These are phyloP conservation scores for Hirundo rustica DNA, from an alignment of 2,797 vertebrate species.

Conservation along the genomic window DNA sequence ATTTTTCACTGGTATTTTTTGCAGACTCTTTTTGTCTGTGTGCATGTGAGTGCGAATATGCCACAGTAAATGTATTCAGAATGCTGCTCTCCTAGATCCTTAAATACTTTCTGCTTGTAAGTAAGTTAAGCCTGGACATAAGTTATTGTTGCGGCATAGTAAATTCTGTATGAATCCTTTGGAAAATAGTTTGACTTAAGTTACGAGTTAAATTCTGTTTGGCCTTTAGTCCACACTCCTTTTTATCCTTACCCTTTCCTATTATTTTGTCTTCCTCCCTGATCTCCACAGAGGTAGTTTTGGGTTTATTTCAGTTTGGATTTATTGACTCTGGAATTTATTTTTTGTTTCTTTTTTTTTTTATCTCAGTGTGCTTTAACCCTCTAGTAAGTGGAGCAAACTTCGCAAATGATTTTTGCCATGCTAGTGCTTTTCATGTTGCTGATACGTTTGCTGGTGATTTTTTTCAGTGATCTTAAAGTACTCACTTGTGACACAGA, in stretches of 20 bases:
- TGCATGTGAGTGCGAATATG: fast-evolving
- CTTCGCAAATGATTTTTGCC: neutral
- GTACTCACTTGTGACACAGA: neutral
- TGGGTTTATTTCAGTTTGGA: neutral
- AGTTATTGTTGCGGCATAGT: neutral
- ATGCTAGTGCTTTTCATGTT: neutral
- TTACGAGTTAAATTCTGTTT: neutral
- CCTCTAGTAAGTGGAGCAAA: neutral
- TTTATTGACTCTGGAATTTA: neutral
- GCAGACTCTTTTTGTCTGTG: neutral
- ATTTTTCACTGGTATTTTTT: neutral
- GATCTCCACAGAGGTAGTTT: neutral
- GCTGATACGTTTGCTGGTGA: neutral
- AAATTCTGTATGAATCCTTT: neutral
- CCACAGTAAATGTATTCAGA: neutral
- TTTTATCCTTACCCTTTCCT: neutral
- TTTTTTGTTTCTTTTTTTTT: too few species aligned
- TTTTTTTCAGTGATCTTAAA: neutral
- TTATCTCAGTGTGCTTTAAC: neutral
- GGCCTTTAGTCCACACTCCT: neutral
- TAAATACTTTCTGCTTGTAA: neutral
- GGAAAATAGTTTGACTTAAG: neutral
- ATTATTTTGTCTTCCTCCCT: neutral
- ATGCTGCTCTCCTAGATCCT: neutral
- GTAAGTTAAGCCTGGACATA: neutral